phyloP scores from a whole-genome alignment of 2,113 vertebrate genomes.

The Chloroceryle aenea region DNA sequence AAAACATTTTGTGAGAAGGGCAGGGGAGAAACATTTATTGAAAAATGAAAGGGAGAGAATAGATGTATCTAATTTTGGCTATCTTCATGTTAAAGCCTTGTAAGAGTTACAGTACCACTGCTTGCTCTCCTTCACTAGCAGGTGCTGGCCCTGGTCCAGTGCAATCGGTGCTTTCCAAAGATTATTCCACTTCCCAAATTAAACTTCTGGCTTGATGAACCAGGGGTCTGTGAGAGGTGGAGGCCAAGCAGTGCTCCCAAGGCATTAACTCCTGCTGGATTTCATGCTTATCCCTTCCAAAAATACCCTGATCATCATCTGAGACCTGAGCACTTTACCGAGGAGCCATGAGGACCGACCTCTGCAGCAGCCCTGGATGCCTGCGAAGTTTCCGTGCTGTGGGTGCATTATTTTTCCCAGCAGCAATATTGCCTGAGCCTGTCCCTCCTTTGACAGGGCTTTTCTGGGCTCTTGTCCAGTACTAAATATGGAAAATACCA shows the following conservation, averaged over 20 bases:
- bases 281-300: background rate
- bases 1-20: background rate
- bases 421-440: background rate
- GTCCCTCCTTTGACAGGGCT: background rate
- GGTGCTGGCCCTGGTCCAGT: background rate
- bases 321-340: accelerated
- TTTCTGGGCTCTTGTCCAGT: constrained; percentile 6
- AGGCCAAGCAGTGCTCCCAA: accelerated
- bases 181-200: background rate
- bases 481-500: constrained; percentile 16
- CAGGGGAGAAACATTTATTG: background rate
- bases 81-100: background rate
- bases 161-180: background rate
- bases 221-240: background rate
- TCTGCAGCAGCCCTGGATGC: background rate
- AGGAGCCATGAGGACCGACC: background rate
- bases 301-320: background rate
- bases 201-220: background rate
- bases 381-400: accelerated
- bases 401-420: background rate
- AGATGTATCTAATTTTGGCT: too few species aligned
- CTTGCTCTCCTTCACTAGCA: background rate
- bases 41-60: background rate
- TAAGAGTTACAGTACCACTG: background rate
- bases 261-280: background rate